phyloP scores from a whole-genome alignment of 2,113 vertebrate genomes.

The Salvator merianae region DNA sequence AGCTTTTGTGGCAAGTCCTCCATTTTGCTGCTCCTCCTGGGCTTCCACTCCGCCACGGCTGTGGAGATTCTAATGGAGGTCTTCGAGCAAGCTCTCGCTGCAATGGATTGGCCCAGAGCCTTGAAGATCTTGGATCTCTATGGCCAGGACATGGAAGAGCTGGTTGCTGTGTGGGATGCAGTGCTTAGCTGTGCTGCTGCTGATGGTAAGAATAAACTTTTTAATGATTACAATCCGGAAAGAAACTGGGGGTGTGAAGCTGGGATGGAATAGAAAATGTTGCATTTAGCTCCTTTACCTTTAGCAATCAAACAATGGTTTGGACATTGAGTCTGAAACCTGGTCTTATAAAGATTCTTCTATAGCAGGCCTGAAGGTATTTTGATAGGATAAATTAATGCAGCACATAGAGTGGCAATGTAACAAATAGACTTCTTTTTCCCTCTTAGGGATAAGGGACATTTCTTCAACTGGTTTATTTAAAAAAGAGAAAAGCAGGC shows the following conservation, averaged over 20 bases:
- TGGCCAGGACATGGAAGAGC: conserved; percentile 72
- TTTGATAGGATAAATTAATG: neutral
- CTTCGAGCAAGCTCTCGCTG: conserved; percentile 83
- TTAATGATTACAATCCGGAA: neutral
- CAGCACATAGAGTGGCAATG: neutral
- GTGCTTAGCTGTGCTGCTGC: conserved; percentile 86
- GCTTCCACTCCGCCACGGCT: conserved; percentile 78
- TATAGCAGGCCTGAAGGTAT: neutral
- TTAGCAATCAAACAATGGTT: neutral
- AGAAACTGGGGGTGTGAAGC: neutral
- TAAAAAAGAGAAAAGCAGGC: neutral
- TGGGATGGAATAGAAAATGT: neutral
- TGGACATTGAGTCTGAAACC: neutral
- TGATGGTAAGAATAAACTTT: conserved; percentile 75
- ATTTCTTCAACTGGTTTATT: neutral
- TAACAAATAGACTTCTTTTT: neutral
- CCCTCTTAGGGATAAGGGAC: neutral
- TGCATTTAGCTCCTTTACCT: neutral
- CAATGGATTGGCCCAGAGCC: conserved; percentile 81
- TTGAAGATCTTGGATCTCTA: conserved; percentile 85
- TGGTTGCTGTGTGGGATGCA: conserved; percentile 80
- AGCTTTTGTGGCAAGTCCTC: conserved; percentile 80
- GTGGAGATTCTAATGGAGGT: conserved; percentile 75
- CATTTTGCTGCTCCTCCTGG: conserved; percentile 82
- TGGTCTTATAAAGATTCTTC: neutral